Evolutionary conservation across 2,113 vertebrate genomes (phyloP).

Genomic region (Lucifuga dentata): DNA sequence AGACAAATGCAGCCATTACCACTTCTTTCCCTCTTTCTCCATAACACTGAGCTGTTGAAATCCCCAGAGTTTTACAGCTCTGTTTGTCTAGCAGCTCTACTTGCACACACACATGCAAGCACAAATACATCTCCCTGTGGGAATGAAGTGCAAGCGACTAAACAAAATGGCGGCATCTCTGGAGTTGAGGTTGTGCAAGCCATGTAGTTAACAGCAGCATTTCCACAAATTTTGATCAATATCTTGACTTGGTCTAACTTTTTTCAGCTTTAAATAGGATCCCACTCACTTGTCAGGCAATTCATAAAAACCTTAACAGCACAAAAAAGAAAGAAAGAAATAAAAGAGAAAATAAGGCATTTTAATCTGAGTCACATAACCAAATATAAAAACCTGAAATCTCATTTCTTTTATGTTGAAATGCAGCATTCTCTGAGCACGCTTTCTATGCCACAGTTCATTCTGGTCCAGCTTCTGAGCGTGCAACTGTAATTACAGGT

Average conservation of each 20-base stretch:
- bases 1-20: no score
- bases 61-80: slow-evolving; percentile 2
- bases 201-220: not conserved
- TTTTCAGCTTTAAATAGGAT: no score
- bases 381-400: no score
- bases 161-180: slow-evolving; percentile 8
- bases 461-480: not conserved
- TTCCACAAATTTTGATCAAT: no score
- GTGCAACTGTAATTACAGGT: slow-evolving; percentile 20
- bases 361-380: no score
- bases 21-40: not conserved
- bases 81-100: slow-evolving; percentile 20
- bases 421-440: no score
- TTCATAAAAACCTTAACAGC: no score
- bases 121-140: not conserved
- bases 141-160: not conserved
- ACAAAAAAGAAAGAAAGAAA: no score
- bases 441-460: not conserved
- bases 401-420: not conserved
- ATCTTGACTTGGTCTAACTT: no score
- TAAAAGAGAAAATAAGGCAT: no score
- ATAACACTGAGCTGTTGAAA: slow-evolving; percentile 20
- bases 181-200: not conserved
- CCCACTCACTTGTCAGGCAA: no score
- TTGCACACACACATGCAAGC: slow-evolving; percentile 8